phyloP scores from a whole-genome alignment of 2,797 vertebrate species.

The Melanitta fusca region DNA sequence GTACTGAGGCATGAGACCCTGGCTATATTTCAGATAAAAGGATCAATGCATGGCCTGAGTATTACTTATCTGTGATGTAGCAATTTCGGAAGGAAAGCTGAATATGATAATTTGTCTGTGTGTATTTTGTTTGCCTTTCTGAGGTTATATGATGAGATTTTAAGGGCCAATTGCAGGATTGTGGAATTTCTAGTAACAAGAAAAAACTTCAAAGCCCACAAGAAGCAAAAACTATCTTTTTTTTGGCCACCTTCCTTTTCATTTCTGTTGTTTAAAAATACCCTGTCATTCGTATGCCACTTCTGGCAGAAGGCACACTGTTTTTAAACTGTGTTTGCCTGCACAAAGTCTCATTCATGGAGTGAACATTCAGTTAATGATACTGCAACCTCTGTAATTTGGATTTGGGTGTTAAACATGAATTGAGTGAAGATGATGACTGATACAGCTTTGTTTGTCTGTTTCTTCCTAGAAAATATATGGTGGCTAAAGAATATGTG shows the following conservation, averaged over 20 bases:
- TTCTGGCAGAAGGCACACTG: background rate
- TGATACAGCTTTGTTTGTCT: background rate
- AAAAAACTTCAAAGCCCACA: background rate
- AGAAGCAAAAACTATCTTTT: background rate
- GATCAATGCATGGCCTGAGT: background rate
- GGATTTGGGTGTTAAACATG: background rate
- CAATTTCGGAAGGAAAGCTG: background rate
- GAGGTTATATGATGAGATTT: background rate
- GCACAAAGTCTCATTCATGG: background rate
- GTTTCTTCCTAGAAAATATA: background rate
- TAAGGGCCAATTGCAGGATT: background rate
- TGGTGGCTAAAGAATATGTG: background rate
- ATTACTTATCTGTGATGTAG: background rate
- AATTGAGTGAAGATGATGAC: background rate
- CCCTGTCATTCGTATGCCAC: background rate
- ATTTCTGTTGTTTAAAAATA: background rate
- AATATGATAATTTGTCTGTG: background rate
- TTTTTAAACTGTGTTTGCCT: background rate
- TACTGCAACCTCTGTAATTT: background rate
- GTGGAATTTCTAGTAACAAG: accelerated
- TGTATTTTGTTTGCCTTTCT: background rate
- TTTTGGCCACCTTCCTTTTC: background rate
- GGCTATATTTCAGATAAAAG: background rate
- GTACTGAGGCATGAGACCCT: background rate
- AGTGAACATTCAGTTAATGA: background rate